Percentiles rank a stretch among this genome's conserved stretches.
These are phyloP conservation scores for Spinibarbus caldwelli DNA, from an alignment of 2,797 vertebrate species.

Conservation along the genomic window DNA sequence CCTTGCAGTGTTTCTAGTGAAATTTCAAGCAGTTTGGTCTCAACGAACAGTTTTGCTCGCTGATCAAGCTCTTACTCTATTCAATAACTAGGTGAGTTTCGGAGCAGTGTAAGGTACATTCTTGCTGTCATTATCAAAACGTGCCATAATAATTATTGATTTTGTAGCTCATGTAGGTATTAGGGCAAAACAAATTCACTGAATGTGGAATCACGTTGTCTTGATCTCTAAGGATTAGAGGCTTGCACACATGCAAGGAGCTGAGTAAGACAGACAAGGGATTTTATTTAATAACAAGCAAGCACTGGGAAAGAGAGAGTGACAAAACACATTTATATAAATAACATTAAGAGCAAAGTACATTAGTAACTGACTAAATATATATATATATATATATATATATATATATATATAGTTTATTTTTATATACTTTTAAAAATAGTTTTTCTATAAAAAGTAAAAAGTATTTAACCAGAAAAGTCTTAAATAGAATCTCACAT, in stretches of 20 bases:
- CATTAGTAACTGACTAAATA: neutral
- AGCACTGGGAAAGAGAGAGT: neutral
- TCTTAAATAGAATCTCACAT: neutral
- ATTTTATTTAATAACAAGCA: neutral
- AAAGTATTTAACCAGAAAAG: neutral
- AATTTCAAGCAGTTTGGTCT: constrained; percentile 5
- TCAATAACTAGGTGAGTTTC: neutral
- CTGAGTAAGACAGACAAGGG: neutral
- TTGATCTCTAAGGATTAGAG: constrained; percentile 35
- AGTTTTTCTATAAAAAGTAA: no score
- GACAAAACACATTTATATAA: neutral
- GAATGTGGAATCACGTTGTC: constrained; percentile 14
- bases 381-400: no score
- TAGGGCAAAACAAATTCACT: constrained; percentile 9
- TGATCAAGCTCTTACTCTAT: neutral
- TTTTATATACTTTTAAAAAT: neutral
- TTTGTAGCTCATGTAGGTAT: neutral
- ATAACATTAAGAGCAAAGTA: neutral
- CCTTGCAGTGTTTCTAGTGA: neutral
- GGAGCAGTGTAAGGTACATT: neutral
- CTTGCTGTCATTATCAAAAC: neutral
- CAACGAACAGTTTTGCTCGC: neutral
- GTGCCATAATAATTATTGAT: neutral
- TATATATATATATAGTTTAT: no score
- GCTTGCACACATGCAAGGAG: constrained; percentile 1